Conservation (phyloP, 64 coral and sea anemone species). For the Stichodactyla mertensii region DNA sequence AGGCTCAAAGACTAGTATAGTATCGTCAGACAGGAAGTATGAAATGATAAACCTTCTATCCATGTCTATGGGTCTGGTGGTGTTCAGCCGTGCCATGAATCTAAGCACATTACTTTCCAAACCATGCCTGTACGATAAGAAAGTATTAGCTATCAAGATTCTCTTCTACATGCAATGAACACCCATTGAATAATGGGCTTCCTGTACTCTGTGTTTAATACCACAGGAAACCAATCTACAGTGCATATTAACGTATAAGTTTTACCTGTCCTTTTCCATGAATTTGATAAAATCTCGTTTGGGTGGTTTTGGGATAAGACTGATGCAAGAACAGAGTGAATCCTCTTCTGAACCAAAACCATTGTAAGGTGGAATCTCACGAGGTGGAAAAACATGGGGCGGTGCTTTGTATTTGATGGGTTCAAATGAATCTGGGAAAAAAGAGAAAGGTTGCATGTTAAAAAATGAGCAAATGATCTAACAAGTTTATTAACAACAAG, state of each 20-base stretch:
- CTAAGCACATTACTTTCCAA: constrained; percentile 97
- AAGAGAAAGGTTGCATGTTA: background rate
- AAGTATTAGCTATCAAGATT: background rate
- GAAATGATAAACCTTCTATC: constrained; percentile 95
- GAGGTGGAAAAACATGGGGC: constrained; percentile 13
- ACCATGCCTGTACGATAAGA: constrained; percentile 58
- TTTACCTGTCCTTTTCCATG: constrained; percentile 98
- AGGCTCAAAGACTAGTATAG: constrained; percentile 86
- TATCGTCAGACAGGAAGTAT: constrained; percentile 91
- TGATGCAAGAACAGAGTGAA: constrained; percentile 81
- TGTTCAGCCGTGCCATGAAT: constrained; percentile 90
- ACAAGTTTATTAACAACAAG: background rate
- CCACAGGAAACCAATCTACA: too few species aligned
- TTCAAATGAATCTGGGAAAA: constrained; percentile 55
- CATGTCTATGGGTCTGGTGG: constrained; percentile 88
- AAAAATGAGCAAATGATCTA: background rate
- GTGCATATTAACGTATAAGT: background rate
- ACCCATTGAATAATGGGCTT: too few species aligned
- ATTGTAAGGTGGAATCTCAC: constrained; percentile 94
- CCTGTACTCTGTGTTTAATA: too few species aligned
- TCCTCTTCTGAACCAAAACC: constrained; percentile 98
- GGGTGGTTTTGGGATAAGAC: constrained; percentile 90
- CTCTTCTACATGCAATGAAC: too few species aligned
- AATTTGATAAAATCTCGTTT: constrained; percentile 95
- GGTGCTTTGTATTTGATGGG: constrained; percentile 79